Percentiles rank a stretch among this genome's conserved stretches.
Conservation (phyloP, 2,113 vertebrate genomes). For the Vicugna pacos region DNA sequence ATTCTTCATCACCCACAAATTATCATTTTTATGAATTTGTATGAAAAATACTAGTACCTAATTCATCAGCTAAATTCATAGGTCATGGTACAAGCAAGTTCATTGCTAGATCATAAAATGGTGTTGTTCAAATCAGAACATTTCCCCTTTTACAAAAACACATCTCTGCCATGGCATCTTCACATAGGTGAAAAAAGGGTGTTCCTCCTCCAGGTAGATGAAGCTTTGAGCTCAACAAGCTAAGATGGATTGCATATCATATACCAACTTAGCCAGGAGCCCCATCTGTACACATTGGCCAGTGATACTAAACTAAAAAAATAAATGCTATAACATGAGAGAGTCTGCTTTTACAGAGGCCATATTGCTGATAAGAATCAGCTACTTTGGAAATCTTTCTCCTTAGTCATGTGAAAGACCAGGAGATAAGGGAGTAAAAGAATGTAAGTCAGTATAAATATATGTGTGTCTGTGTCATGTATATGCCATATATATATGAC, state of each 20-base stretch:
- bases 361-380: background rate
- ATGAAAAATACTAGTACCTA: background rate
- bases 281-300: too few species aligned
- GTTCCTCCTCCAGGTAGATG: too few species aligned
- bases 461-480: background rate
- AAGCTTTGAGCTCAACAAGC: background rate
- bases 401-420: background rate
- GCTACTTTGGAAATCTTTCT: background rate
- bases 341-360: background rate
- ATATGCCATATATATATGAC: background rate
- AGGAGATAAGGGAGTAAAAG: background rate
- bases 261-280: background rate
- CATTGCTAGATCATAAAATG: background rate
- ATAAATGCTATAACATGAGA: background rate
- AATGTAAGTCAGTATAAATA: background rate
- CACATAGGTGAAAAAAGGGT: background rate
- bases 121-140: background rate
- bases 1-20: background rate
- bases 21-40: background rate
- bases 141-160: background rate
- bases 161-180: background rate
- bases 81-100: background rate
- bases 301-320: background rate
- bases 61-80: background rate
- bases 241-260: accelerated